A percentile compares a stretch with the other conserved stretches of the same genome.
Conservation (phyloP, 1,140 invertebrate species). For the Cotesia glomerata region DNA sequence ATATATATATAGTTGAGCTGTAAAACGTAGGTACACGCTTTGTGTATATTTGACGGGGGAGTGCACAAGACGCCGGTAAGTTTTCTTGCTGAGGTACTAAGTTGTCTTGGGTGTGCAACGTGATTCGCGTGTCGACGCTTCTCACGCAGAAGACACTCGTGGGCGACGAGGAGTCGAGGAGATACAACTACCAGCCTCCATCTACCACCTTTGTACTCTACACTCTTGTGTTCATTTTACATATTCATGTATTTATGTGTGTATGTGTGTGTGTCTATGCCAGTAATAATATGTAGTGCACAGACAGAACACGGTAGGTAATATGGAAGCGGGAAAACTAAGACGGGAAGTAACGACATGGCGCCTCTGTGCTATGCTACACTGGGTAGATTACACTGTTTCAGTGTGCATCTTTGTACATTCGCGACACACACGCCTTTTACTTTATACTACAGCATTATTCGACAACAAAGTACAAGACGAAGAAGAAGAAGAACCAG, state of each 20-base stretch:
- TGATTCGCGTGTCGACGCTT: slow-evolving; percentile 43
- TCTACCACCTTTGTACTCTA: not conserved
- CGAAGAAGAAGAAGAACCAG: not conserved
- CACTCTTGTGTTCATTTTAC: no score
- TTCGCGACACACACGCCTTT: not conserved
- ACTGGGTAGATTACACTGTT: slow-evolving; percentile 6
- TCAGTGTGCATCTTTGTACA: not conserved
- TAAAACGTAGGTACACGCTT: not conserved
- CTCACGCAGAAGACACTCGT: slow-evolving; percentile 9
- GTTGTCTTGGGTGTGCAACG: slow-evolving; percentile 37
- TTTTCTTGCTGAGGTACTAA: slow-evolving; percentile 32
- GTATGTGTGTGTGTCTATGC: not conserved
- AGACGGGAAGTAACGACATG: not conserved
- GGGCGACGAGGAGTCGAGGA: not conserved
- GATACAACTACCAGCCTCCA: not conserved
- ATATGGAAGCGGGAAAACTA: not conserved
- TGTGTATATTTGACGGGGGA: not conserved
- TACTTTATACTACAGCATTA: not conserved
- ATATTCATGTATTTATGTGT: not conserved
- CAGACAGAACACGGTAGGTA: not conserved
- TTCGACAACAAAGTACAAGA: not conserved
- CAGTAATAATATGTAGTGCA: not conserved
- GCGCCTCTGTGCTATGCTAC: not conserved
- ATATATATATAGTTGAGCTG: not conserved
- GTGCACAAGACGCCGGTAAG: slow-evolving; percentile 31